Conservation (phyloP, 2,113 vertebrate genomes). For the Ellobius talpinus region DNA sequence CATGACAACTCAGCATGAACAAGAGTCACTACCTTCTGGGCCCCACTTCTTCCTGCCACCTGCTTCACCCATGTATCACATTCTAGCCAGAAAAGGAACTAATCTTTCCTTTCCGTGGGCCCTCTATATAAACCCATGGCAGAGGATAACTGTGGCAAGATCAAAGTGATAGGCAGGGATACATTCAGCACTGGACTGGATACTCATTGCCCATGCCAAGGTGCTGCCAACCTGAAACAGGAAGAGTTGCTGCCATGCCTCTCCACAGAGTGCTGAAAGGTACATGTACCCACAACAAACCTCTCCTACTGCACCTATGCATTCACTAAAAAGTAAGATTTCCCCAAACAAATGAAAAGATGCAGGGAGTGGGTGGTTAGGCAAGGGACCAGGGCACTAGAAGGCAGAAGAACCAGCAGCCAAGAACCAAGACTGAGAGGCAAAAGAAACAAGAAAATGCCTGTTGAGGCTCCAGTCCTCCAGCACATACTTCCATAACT, state of each 20-base stretch:
- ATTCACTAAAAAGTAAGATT: not conserved
- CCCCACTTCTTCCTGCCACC: not conserved
- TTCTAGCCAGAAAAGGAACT: not conserved
- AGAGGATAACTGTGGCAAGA: not conserved
- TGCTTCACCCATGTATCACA: not conserved
- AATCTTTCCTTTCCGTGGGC: not conserved
- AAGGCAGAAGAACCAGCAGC: not conserved
- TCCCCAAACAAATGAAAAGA: not conserved
- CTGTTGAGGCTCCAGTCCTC: not conserved
- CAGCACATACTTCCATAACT: not conserved
- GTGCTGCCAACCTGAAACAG: not conserved
- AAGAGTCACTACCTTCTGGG: not conserved
- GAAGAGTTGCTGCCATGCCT: not conserved
- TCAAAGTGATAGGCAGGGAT: not conserved
- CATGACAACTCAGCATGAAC: not conserved
- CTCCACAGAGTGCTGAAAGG: not conserved
- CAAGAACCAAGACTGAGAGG: not conserved
- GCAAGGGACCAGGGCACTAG: not conserved
- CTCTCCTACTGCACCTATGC: not conserved
- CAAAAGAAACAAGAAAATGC: slow-evolving; percentile 9
- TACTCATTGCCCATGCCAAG: not conserved
- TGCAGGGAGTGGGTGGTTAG: not conserved
- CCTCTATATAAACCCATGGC: not conserved
- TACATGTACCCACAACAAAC: not conserved
- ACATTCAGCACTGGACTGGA: not conserved